Evolutionary conservation across 1,140 invertebrate species (phyloP), one percentile per base, ranked within the genome.

Genomic region (Eumeta japonica): DNA sequence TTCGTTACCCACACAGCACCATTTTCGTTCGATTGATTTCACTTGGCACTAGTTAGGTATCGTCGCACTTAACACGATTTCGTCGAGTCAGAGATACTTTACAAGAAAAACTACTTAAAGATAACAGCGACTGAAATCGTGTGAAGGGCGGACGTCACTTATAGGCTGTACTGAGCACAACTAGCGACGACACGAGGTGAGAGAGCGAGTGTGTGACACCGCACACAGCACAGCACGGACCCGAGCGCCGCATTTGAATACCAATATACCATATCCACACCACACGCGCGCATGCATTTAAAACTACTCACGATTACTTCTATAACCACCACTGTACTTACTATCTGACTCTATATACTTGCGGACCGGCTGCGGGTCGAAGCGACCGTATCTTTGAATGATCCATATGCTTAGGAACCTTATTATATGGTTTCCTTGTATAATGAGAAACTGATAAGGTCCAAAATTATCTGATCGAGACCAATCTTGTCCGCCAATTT

Each of bases 201-300:
- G 70, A 74, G 70, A 74, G 54, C 68, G 68, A 71, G 66, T 64
- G 66, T 58, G 61, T 58, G 53, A 54, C 52, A 56, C 52, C 10
- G 28, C 37, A 37, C 11, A 11, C 30, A 27, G 32, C 20, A 24
- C 5, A 5, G 20, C 20, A 5, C 20, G 20, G 20, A n/a, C n/a
- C n/a, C 65, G 63, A 70, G 62, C 63, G 67, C 68, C 71, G 78
- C 80, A 82, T 81, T 82, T 82, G 80, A 82, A 82, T 82, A 82
- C 80, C 80, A 82, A 81, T 81, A 80, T 78, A 49, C 49, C 65
- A 58, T 59, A 51, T 46, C 55, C 49, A 68, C 65, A 66, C 60
- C 50, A 70, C 66, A 66, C 64, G 65, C 66, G 65, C 62, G 66
- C 66, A 71, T 71, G 66, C 58, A 30, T 30, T 11, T 66, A 39